These are phyloP conservation scores for Polydrusus pterygomalis DNA, from an alignment of 2,888 invertebrate species.

Conservation along the genomic window DNA sequence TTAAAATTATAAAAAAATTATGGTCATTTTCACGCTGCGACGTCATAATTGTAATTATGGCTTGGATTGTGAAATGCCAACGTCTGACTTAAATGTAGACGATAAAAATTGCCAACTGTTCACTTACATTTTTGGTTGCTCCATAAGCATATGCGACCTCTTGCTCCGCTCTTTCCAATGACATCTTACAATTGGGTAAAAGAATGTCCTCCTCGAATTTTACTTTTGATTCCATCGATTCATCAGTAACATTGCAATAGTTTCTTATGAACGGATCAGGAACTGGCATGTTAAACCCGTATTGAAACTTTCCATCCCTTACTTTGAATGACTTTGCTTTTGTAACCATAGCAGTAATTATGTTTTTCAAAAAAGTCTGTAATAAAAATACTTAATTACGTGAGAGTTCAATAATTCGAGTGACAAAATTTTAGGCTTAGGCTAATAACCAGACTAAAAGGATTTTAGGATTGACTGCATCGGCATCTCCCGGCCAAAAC, in stretches of 20 bases:
- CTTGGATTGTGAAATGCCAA: no score
- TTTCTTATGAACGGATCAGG: constrained; percentile 89
- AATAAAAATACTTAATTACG: constrained; percentile 18
- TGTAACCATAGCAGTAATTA: constrained; percentile 85
- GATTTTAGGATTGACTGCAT: no score
- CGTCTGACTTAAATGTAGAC: no score
- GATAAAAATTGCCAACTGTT: background rate
- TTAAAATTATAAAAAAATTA: no score
- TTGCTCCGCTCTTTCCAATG: constrained; percentile 85
- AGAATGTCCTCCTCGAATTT: constrained; percentile 77
- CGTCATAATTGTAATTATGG: no score
- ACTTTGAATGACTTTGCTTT: constrained; percentile 87
- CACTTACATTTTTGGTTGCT: constrained; percentile 73
- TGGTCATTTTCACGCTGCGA: no score
- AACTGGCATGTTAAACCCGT: constrained; percentile 85
- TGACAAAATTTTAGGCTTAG: no score
- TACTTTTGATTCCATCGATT: constrained; percentile 74
- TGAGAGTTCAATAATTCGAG: no score
- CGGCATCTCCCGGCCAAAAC: no score
- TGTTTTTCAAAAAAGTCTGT: constrained; percentile 82
- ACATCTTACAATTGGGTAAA: constrained; percentile 81
- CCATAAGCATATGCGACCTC: constrained; percentile 84
- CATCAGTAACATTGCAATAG: constrained; percentile 79
- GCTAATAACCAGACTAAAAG: no score
- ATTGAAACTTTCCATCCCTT: constrained; percentile 83